phyloP scores from a whole-genome alignment of 2,113 vertebrate species.

The Perca fluviatilis region DNA sequence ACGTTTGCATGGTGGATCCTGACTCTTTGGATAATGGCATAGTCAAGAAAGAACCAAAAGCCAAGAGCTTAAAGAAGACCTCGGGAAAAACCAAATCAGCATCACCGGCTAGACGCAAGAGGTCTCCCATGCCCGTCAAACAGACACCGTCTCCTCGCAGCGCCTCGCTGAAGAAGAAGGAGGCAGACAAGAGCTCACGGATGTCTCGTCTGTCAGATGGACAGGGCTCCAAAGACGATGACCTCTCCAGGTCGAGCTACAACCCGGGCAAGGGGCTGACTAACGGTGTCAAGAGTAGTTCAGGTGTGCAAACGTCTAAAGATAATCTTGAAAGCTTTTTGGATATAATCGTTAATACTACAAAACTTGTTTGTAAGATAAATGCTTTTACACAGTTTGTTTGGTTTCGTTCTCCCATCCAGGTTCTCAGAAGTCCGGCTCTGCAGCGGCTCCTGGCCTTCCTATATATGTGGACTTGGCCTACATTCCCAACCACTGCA shows the following conservation, averaged over 20 bases:
- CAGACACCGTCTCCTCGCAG: constrained; percentile 85
- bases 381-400: neutral
- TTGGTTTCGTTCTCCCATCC: constrained; percentile 37
- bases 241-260: constrained; percentile 87
- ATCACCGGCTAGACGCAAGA: constrained; percentile 91
- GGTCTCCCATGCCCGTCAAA: constrained; percentile 89
- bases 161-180: constrained; percentile 86
- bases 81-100: constrained; percentile 90
- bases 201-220: constrained; percentile 81
- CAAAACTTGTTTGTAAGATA: neutral
- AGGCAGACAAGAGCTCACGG: constrained; percentile 86
- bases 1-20: constrained; percentile 98
- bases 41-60: constrained; percentile 92
- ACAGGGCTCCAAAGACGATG: constrained; percentile 88
- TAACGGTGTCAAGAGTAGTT: constrained; percentile 89
- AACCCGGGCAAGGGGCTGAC: constrained; percentile 87
- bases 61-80: constrained; percentile 88
- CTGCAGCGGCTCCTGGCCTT: constrained; percentile 81
- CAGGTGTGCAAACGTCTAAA: constrained; percentile 81
- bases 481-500: constrained; percentile 99
- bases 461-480: constrained; percentile 97
- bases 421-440: constrained; percentile 81
- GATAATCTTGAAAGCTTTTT: neutral
- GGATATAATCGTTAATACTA: neutral
- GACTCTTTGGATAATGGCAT: constrained; percentile 86